phyloP scores from a whole-genome alignment of 2,888 invertebrate species.

The Rhimphoctona megacephalus region DNA sequence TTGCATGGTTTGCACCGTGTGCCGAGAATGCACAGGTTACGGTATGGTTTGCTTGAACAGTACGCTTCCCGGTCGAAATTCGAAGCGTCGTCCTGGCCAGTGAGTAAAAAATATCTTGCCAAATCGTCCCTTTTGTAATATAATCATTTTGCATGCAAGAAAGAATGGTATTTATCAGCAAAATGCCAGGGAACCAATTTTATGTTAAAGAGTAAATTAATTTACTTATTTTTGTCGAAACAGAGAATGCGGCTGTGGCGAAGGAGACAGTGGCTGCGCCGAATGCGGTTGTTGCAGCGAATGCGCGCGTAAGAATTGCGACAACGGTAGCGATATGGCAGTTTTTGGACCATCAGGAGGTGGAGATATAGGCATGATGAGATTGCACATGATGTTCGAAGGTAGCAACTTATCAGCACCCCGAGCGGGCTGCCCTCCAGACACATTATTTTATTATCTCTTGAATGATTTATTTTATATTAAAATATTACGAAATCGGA shows the following conservation, averaged over 20 bases:
- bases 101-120: constrained; percentile 85
- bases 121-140: background rate
- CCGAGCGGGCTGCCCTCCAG: constrained; percentile 63
- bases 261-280: constrained; percentile 97
- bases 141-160: background rate
- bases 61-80: constrained; percentile 91
- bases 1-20: constrained; percentile 96
- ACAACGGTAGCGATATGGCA: constrained; percentile 83
- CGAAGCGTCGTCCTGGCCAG: constrained; percentile 88
- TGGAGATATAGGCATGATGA: constrained; percentile 86
- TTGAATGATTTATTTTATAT: background rate
- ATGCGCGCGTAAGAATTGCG: constrained; percentile 91
- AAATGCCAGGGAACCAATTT: background rate
- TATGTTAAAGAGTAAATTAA: background rate
- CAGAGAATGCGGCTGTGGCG: constrained; percentile 97
- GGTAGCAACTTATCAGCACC: constrained; percentile 77
- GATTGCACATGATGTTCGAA: constrained; percentile 86
- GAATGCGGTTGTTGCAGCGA: constrained; percentile 96
- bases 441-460: constrained; percentile 18
- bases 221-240: constrained; percentile 22
- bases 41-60: constrained; percentile 93
- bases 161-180: background rate
- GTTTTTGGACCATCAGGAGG: constrained; percentile 84
- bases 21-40: constrained; percentile 97
- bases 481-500: background rate